These are phyloP conservation scores for Plebejus argus DNA, from an alignment of 2,888 invertebrate species.

Conservation along the genomic window DNA sequence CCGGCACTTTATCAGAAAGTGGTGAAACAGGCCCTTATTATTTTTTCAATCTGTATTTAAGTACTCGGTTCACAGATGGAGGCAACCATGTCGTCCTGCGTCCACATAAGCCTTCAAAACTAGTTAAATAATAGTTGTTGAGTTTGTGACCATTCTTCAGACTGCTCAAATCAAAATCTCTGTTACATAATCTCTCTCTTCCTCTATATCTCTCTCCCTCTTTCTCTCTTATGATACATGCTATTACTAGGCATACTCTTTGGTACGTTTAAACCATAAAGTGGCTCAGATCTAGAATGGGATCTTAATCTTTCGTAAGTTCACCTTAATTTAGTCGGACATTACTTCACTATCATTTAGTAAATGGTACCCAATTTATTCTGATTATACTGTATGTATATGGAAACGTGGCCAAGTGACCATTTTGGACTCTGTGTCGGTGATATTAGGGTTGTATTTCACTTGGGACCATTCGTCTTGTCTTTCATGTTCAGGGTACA, in stretches of 20 bases:
- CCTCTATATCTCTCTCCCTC: not conserved
- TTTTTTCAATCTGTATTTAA: no score
- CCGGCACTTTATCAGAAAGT: no score
- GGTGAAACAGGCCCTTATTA: no score
- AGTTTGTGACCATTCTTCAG: no score
- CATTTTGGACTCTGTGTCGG: not conserved
- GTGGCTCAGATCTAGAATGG: not conserved
- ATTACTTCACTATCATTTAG: constrained; percentile 24
- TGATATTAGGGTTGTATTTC: constrained; percentile 12
- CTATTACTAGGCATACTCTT: not conserved
- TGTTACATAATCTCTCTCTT: not conserved
- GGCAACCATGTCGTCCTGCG: no score
- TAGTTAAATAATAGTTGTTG: no score
- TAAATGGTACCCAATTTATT: constrained; percentile 29
- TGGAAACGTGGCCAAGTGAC: not conserved
- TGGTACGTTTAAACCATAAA: not conserved
- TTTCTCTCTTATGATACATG: not conserved
- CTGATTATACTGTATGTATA: not conserved
- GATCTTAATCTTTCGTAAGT: constrained; percentile 3
- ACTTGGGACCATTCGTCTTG: constrained; percentile 9
- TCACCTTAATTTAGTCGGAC: constrained; percentile 32
- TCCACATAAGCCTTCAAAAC: no score
- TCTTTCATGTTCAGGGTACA: constrained; percentile 42
- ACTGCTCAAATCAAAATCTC: not conserved
- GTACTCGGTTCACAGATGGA: no score